These are phyloP conservation scores for Nymphicus hollandicus DNA, from an alignment of 2,113 vertebrate genomes.

Conservation along the genomic window DNA sequence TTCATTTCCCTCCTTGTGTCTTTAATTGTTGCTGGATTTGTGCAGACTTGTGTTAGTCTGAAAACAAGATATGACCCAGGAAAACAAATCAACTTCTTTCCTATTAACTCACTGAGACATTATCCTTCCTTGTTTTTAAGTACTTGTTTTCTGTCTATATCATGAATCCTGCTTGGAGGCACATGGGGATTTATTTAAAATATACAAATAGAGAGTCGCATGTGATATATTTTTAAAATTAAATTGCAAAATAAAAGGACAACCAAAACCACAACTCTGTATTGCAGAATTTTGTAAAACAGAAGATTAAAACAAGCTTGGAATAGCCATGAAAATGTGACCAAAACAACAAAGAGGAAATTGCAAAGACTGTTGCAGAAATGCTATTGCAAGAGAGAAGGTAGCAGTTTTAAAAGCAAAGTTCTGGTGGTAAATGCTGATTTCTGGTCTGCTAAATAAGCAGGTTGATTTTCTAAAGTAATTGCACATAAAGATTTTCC, in stretches of 20 bases:
- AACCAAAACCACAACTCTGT: neutral
- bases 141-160: neutral
- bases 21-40: neutral
- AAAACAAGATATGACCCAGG: neutral
- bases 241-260: neutral
- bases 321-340: neutral
- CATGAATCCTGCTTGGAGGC: neutral
- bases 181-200: neutral
- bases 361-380: neutral
- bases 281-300: neutral
- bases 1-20: neutral
- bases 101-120: neutral
- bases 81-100: neutral
- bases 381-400: neutral
- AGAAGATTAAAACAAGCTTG: neutral
- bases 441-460: neutral
- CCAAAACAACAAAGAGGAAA: neutral
- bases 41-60: neutral
- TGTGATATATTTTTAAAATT: neutral
- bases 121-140: neutral
- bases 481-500: neutral
- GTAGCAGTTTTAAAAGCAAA: neutral
- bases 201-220: neutral
- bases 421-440: neutral
- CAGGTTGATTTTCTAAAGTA: neutral